These are phyloP conservation scores for Quadroppia sp. DNA, from an alignment of 2,888 invertebrate species.

Conservation along the genomic window DNA sequence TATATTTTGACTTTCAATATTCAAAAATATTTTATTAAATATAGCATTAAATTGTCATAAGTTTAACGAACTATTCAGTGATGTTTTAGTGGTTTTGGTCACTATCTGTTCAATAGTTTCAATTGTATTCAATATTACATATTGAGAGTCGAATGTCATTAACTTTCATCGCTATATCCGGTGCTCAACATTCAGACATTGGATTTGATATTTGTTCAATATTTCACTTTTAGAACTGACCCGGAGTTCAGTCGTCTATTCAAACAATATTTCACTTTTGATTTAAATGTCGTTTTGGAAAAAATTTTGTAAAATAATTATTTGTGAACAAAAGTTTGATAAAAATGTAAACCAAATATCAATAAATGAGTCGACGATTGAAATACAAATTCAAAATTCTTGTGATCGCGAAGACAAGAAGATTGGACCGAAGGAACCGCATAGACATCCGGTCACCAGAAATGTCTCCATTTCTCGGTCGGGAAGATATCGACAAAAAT, in stretches of 20 bases:
- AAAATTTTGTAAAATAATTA: slow-evolving; percentile 26
- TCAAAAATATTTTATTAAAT: neutral
- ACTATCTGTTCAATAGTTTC: no score
- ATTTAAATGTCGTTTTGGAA: slow-evolving; percentile 11
- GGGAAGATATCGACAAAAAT: neutral
- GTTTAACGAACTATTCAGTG: slow-evolving; percentile 23
- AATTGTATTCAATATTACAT: neutral
- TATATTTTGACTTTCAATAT: neutral
- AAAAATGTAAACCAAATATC: neutral
- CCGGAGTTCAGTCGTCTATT: neutral
- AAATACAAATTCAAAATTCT: neutral
- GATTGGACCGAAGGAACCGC: neutral
- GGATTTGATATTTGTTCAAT: neutral
- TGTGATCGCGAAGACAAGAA: neutral
- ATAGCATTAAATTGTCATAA: neutral
- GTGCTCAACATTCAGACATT: neutral
- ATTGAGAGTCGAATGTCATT: slow-evolving; percentile 1
- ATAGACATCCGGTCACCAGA: slow-evolving; percentile 4
- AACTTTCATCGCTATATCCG: slow-evolving; percentile 13
- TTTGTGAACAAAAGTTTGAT: neutral
- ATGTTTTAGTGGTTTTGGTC: neutral
- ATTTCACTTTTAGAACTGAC: neutral
- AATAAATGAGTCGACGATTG: neutral
- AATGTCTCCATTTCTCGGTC: slow-evolving; percentile 23
- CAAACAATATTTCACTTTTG: neutral